These are phyloP conservation scores for Theretra japonica DNA, from an alignment of 2,888 invertebrate genomes.

Conservation along the genomic window DNA sequence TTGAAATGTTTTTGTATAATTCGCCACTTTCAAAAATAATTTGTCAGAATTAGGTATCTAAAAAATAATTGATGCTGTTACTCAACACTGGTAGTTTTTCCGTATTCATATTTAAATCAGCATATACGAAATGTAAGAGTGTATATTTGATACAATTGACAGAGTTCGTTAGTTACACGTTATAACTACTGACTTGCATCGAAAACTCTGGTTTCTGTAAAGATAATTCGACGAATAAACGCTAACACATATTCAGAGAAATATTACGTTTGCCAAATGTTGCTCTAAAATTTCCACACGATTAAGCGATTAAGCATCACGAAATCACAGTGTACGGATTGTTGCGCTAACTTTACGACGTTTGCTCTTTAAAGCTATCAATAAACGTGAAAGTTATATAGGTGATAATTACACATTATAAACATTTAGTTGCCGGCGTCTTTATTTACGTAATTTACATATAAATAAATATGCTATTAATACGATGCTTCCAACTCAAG, in stretches of 20 bases:
- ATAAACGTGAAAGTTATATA: constrained; percentile 14
- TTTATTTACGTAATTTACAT: neutral
- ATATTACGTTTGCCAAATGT: neutral
- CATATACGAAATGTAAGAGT: no score
- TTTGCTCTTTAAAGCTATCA: constrained; percentile 21
- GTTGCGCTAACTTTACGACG: constrained; percentile 23
- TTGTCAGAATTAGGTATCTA: no score
- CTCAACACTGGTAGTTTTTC: no score
- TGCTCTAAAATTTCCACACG: constrained; percentile 13
- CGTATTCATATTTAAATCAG: no score
- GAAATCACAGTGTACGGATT: constrained; percentile 1
- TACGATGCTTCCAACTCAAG: neutral
- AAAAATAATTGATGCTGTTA: no score
- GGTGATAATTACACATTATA: neutral
- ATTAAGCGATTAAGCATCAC: constrained; percentile 11
- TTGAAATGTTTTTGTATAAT: neutral
- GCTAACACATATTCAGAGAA: no score
- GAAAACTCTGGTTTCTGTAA: no score
- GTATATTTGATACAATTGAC: no score
- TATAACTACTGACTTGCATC: no score
- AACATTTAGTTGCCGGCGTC: neutral
- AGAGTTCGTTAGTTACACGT: no score
- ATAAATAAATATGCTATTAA: neutral
- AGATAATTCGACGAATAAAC: neutral
- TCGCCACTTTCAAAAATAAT: neutral